A percentile compares a stretch with the other conserved stretches of the same genome.
phyloP scores from a whole-genome alignment of 2,797 vertebrate species.

The Peromyscus aztecus region DNA sequence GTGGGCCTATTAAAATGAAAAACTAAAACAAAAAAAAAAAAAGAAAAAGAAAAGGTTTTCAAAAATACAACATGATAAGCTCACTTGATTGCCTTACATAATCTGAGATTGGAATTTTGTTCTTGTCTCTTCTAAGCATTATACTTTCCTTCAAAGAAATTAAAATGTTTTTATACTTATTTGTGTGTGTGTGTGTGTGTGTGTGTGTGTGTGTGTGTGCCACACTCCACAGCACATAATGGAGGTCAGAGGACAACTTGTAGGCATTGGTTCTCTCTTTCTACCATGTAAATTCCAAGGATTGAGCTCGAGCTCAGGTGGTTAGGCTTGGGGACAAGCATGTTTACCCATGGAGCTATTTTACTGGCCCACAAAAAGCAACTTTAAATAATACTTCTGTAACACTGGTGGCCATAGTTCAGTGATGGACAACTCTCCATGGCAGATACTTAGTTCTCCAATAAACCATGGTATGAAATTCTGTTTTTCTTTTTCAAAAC shows the following conservation, averaged over 20 bases:
- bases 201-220: background rate
- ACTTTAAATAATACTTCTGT: slow-evolving; percentile 20
- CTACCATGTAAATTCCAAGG: background rate
- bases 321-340: background rate
- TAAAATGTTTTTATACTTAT: background rate
- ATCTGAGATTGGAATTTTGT: slow-evolving; percentile 37
- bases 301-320: background rate
- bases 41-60: background rate
- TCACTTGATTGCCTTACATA: background rate
- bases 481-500: slow-evolving; percentile 66
- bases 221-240: background rate
- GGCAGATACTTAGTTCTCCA: slow-evolving; percentile 11
- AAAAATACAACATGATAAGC: slow-evolving; percentile 34
- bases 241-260: background rate
- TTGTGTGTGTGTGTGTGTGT: background rate
- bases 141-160: slow-evolving; percentile 57
- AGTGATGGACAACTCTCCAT: slow-evolving; percentile 52
- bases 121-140: slow-evolving; percentile 39
- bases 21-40: background rate
- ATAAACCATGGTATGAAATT: slow-evolving; percentile 45
- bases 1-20: background rate
- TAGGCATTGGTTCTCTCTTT: background rate
- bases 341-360: background rate
- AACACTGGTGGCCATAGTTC: slow-evolving; percentile 36
- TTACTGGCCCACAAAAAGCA: background rate